Conservation (phyloP, 2,888 invertebrate species). For the Acrocyrtus sp. region DNA sequence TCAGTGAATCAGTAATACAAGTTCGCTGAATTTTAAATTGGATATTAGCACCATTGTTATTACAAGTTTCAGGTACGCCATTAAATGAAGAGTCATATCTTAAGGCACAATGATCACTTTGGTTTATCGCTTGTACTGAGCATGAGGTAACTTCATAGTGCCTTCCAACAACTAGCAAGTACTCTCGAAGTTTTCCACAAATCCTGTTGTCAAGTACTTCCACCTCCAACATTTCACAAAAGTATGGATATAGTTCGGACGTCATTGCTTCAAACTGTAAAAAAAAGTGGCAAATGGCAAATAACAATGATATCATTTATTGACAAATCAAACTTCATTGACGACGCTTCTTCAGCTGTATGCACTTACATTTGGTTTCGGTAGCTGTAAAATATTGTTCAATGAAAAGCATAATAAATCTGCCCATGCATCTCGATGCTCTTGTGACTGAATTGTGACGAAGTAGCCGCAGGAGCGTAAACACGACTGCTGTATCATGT, state of each 20-base stretch:
- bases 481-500: constrained; percentile 34
- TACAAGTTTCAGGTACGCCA: constrained; percentile 10
- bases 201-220: constrained; percentile 36
- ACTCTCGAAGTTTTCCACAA: constrained; percentile 33
- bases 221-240: constrained; percentile 54
- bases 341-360: background rate
- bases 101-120: constrained; percentile 17
- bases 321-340: background rate
- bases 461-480: constrained; percentile 40
- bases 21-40: constrained; percentile 30
- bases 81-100: constrained; percentile 1
- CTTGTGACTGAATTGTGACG: constrained; percentile 77
- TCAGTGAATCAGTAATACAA: constrained; percentile 8
- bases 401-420: constrained; percentile 86
- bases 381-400: constrained; percentile 88
- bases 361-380: constrained; percentile 83
- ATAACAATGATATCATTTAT: background rate
- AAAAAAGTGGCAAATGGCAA: too few species aligned
- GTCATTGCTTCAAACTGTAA: constrained; percentile 47
- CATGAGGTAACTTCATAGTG: constrained; percentile 7
- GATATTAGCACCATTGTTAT: constrained; percentile 12
- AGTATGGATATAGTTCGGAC: constrained; percentile 42
- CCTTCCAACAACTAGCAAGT: constrained; percentile 27
- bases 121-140: background rate
- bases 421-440: constrained; percentile 94